phyloP scores from a whole-genome alignment of 2,888 invertebrate species.

The Carterocephalus palaemon region DNA sequence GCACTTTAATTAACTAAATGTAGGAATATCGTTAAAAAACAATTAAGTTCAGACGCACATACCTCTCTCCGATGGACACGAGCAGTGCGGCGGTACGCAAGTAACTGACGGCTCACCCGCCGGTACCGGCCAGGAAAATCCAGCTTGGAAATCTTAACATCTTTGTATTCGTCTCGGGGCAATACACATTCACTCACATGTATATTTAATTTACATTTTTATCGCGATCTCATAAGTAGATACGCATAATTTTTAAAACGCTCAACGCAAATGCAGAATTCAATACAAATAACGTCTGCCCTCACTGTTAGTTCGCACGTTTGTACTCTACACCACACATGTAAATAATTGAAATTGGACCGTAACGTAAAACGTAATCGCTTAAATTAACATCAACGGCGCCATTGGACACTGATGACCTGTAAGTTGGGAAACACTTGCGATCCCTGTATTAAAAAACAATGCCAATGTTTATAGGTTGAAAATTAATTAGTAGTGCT shows the following conservation, averaged over 20 bases:
- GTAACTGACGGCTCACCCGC: slow-evolving; percentile 42
- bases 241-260: no score
- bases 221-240: slow-evolving; percentile 2
- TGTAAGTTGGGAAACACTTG: slow-evolving; percentile 14
- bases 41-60: slow-evolving; percentile 48
- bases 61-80: slow-evolving; percentile 48
- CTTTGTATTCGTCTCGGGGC: slow-evolving; percentile 39
- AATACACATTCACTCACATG: slow-evolving; percentile 26
- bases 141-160: slow-evolving; percentile 43
- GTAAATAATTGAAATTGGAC: slow-evolving; percentile 22
- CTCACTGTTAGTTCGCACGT: slow-evolving; percentile 8
- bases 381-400: slow-evolving; percentile 45
- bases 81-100: slow-evolving; percentile 45
- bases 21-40: slow-evolving; percentile 43
- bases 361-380: slow-evolving; percentile 29
- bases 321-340: slow-evolving; percentile 24
- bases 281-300: slow-evolving; percentile 7
- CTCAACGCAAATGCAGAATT: no score
- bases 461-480: background rate
- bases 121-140: slow-evolving; percentile 44
- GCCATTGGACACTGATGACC: slow-evolving; percentile 30
- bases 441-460: background rate
- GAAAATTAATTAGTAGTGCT: background rate
- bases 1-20: slow-evolving; percentile 28
- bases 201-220: slow-evolving; percentile 25